Evolutionary conservation across 2,888 invertebrate genomes (phyloP), one percentile per base, ranked within the genome.

Genomic region (Cheilosia urbana): DNA sequence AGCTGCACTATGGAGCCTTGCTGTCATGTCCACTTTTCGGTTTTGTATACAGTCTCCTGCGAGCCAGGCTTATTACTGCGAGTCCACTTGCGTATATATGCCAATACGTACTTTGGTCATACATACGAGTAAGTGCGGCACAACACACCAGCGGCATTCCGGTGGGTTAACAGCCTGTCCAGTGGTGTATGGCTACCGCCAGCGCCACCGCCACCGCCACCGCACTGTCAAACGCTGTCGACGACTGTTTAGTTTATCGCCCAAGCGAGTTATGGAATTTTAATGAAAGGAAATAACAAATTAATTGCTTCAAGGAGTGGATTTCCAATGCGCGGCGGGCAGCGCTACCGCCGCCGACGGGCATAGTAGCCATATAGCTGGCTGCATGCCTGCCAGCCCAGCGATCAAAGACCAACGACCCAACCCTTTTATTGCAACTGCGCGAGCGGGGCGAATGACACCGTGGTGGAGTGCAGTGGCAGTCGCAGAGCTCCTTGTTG

Each of bases 221-320:
- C 30, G 57, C 65, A 72, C 71, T 82, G 82, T 77, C 82, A 83
- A 78, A 63, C 84, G 27, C 73, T 79, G 79, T 84, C 79, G 73
- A 79, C 73, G 84, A 27, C 71, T 65, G 76, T 77, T 80, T 75
- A 71, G 84, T 84, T 84, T 84, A 84, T 84, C 84, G 68, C 65
- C 69, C 84, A 80, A 58, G 85, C 85, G 72, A 85, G 85, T 85
- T 85, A 85, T 85, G 85, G 85, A 85, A 81, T 85, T 85, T 85
- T 85, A 85, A 85, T 85, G 85, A 85, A 85, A 85, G 76, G 68
- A 85, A 85, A 85, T 77, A 85, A 72, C 85, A 81, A 85, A 76
- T 85, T 85, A 85, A 85, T 85, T 85, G 81, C 80, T 81, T 21
- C 66, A 69, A 77, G 80, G 76, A 85, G 76, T 81, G 66, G 71